Percentiles rank a stretch among this genome's conserved stretches.
Conservation (phyloP, 2,797 vertebrate species). For the Muscicapa striata region DNA sequence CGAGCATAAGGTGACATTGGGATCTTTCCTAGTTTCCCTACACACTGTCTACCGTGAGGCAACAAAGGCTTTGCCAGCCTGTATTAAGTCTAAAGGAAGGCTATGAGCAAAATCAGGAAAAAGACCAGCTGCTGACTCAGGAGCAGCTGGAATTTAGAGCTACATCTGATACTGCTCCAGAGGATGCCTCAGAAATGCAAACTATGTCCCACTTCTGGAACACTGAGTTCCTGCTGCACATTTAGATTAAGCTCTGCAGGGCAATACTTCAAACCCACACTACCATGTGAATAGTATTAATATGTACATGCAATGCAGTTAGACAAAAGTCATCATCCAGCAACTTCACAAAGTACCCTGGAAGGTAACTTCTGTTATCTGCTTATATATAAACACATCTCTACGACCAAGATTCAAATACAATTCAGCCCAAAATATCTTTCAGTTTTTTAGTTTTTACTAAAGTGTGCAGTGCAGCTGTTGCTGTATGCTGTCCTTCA, state of each 20-base stretch:
- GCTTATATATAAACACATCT: neutral
- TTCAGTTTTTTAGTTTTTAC: neutral
- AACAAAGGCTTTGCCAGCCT: neutral
- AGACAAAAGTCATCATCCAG: neutral
- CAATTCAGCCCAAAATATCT: neutral
- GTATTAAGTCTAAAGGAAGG: neutral
- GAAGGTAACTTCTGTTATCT: neutral
- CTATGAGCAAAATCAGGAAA: neutral
- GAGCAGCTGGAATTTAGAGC: neutral
- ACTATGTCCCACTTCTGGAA: fast-evolving
- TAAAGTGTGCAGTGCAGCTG: neutral
- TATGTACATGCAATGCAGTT: fast-evolving
- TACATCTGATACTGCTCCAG: neutral
- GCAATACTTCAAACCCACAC: neutral
- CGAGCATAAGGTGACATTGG: fast-evolving
- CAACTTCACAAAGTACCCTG: neutral
- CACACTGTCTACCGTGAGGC: fast-evolving
- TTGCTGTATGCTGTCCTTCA: neutral
- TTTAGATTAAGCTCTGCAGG: neutral
- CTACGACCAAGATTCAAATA: neutral
- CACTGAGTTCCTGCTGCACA: neutral
- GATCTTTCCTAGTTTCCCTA: neutral
- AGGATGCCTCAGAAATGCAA: neutral
- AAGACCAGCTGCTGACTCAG: neutral
- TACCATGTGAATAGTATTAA: neutral